phyloP scores from a whole-genome alignment of 2,797 vertebrate species.

The Cercopithecus petaurista region DNA sequence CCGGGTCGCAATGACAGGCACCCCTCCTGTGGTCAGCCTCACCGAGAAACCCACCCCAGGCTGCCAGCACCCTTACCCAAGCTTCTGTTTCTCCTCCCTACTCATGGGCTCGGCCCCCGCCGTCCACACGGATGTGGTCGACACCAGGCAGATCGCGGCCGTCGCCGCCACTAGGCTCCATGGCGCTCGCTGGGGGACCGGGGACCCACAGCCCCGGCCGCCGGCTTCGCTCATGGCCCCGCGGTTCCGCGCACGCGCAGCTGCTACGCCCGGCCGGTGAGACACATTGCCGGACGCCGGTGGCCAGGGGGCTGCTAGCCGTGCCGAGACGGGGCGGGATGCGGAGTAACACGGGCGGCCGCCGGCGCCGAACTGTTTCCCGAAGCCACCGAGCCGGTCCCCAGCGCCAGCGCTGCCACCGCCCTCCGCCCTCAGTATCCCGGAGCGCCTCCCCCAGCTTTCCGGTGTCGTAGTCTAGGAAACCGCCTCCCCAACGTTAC shows the following conservation, averaged over 20 bases:
- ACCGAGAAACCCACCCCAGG: constrained; percentile 27
- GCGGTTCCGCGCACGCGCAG: constrained; percentile 77
- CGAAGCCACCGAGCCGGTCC: constrained; percentile 62
- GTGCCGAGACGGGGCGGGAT: constrained; percentile 30
- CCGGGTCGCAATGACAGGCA: constrained; percentile 51
- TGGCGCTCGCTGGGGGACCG: constrained; percentile 77
- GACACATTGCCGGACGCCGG: constrained; percentile 59
- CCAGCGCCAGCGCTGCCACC: constrained; percentile 72
- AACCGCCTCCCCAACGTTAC: constrained; percentile 77
- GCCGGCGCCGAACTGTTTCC: constrained; percentile 54
- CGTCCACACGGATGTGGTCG: constrained; percentile 80
- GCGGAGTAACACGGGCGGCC: neutral
- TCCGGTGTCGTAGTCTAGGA: constrained; percentile 86
- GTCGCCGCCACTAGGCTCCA: constrained; percentile 82
- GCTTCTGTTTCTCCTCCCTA: constrained; percentile 85
- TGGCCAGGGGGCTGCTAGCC: constrained; percentile 50
- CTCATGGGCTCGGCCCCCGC: constrained; percentile 84
- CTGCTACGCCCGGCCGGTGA: constrained; percentile 70
- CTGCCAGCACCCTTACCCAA: constrained; percentile 82
- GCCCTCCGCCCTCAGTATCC: constrained; percentile 71
- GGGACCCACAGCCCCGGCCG: constrained; percentile 68
- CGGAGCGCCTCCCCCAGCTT: constrained; percentile 74
- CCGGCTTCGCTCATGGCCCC: constrained; percentile 84
- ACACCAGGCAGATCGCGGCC: constrained; percentile 82
- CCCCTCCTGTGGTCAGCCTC: neutral